These are phyloP conservation scores for Eupithecia insigniata DNA, from an alignment of 2,888 invertebrate species.

Conservation along the genomic window DNA sequence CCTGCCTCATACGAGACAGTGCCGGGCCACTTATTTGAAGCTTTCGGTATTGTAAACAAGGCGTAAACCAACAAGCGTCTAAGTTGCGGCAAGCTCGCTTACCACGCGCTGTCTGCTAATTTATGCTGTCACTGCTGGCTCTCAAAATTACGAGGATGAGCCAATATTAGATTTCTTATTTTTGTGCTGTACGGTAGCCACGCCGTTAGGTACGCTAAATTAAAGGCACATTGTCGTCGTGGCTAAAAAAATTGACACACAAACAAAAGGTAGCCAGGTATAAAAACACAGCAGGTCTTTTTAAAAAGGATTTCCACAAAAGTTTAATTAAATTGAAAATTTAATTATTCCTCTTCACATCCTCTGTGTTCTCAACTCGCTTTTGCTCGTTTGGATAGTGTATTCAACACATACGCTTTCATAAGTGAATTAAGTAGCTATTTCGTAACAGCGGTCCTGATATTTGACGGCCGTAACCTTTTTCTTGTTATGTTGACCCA, in stretches of 20 bases:
- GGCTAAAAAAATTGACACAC: not conserved
- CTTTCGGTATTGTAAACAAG: too few species aligned
- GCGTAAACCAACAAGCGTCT: too few species aligned
- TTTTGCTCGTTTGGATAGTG: conserved; percentile 18
- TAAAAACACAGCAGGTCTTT: not conserved
- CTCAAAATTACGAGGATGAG: too few species aligned
- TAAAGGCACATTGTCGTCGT: not conserved
- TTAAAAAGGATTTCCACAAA: not conserved
- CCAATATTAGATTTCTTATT: too few species aligned
- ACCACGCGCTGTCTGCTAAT: not conserved
- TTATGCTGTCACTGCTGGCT: not conserved
- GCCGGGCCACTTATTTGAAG: too few species aligned
- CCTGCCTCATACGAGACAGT: not conserved
- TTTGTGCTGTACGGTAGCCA: too few species aligned
- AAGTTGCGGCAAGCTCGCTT: not conserved
- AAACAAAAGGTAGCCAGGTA: not conserved
- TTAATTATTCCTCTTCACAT: conserved; percentile 5
- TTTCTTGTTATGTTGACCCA: not conserved
- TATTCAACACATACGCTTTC: conserved; percentile 28
- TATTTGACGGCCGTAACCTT: not conserved
- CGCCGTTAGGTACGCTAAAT: too few species aligned
- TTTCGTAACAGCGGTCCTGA: not conserved
- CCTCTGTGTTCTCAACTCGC: conserved; percentile 2
- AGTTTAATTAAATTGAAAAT: not conserved
- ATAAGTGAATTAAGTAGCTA: conserved; percentile 13